Percentiles rank a stretch among this genome's conserved stretches.
phyloP scores from a whole-genome alignment of 1,140 invertebrate genomes.

The Diorhabda sublineata region DNA sequence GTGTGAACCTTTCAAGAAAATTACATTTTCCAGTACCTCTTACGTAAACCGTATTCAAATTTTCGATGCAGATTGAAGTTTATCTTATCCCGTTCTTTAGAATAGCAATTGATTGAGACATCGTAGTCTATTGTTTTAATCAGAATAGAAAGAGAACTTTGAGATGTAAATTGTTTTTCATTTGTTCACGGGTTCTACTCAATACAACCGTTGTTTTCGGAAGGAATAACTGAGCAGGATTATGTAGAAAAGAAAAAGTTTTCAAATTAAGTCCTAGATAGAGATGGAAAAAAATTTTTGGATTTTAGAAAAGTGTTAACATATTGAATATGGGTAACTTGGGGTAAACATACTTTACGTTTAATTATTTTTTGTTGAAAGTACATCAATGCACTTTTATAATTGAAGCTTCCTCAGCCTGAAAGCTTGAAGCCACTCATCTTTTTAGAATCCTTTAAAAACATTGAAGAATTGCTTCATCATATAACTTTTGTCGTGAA shows the following conservation, averaged over 20 bases:
- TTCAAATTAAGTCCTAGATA: not conserved
- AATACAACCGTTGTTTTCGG: not conserved
- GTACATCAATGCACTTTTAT: too few species aligned
- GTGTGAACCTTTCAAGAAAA: conserved; percentile 33
- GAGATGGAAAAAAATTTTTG: not conserved
- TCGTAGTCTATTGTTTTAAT: conserved; percentile 10
- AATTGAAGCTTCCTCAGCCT: too few species aligned
- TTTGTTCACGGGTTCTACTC: not conserved
- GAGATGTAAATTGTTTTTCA: conserved; percentile 4
- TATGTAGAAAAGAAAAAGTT: not conserved
- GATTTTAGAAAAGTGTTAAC: too few species aligned
- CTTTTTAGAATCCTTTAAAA: too few species aligned
- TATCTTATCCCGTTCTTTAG: conserved; percentile 5
- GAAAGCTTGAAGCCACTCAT: too few species aligned
- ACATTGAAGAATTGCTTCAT: too few species aligned
- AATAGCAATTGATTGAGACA: conserved; percentile 16
- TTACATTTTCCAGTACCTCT: conserved; percentile 26
- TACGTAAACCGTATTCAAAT: conserved; percentile 16
- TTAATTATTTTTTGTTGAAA: too few species aligned
- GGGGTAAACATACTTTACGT: too few species aligned
- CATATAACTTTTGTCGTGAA: too few species aligned
- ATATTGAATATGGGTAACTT: too few species aligned
- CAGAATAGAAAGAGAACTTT: conserved; percentile 5
- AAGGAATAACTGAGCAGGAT: not conserved
- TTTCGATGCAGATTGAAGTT: conserved; percentile 13